Conservation (phyloP, 2,888 invertebrate genomes). For the Griposia aprilina region DNA sequence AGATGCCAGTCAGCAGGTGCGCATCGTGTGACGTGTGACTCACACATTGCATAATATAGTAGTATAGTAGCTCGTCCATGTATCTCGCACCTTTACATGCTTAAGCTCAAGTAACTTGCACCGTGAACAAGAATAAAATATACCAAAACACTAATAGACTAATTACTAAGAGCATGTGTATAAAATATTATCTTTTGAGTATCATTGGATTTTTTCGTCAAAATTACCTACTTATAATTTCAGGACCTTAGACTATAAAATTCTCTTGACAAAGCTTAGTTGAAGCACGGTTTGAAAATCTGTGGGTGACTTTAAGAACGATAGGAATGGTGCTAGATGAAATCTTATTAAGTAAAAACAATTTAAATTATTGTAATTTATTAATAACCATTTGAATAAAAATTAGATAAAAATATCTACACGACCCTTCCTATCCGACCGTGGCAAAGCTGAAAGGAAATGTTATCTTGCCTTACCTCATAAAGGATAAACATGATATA, state of each 20-base stretch:
- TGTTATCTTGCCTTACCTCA: too few relatives aligned
- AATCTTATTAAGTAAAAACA: not conserved
- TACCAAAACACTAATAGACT: not conserved
- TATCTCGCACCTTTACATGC: not conserved
- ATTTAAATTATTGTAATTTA: not conserved
- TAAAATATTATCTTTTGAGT: too few relatives aligned
- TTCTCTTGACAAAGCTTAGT: not conserved
- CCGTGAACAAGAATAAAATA: not conserved
- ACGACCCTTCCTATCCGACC: too few relatives aligned
- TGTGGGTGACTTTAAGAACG: constrained; percentile 4
- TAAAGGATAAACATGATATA: too few relatives aligned
- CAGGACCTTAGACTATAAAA: not conserved
- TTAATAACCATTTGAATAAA: too few relatives aligned
- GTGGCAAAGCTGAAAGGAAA: not conserved
- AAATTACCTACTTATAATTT: not conserved
- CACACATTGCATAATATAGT: not conserved
- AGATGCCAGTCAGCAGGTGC: too few relatives aligned
- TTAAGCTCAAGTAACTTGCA: not conserved
- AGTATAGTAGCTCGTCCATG: too few relatives aligned
- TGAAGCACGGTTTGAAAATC: not conserved
- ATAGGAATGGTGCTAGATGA: not conserved
- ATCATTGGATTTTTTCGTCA: too few relatives aligned
- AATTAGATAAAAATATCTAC: too few relatives aligned
- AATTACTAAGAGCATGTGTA: not conserved
- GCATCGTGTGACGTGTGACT: not conserved